phyloP scores from a whole-genome alignment of 2,888 invertebrate genomes.

The Aspidiotus destructor region DNA sequence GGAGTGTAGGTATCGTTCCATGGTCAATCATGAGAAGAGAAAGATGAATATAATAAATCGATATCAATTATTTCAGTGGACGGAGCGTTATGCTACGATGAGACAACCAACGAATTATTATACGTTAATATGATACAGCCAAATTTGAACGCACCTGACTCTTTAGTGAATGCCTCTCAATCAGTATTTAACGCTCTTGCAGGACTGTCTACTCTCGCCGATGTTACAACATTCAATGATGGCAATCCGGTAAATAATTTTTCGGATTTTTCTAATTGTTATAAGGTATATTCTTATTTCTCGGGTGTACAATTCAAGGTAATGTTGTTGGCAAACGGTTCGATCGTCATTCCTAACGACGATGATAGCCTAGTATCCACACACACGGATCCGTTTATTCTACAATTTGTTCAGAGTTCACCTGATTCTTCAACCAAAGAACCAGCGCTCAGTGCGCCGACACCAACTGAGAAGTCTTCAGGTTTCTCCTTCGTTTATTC shows the following conservation, averaged over 20 bases:
- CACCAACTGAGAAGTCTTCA: background rate
- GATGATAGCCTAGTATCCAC: conserved; percentile 9
- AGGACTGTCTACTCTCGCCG: background rate
- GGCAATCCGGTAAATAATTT: conserved; percentile 14
- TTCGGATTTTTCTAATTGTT: background rate
- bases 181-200: conserved; percentile 2
- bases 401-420: conserved; percentile 10
- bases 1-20: background rate
- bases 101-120: conserved; percentile 15
- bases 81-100: conserved; percentile 22
- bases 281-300: background rate
- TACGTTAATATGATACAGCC: conserved; percentile 24
- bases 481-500: too few relatives aligned
- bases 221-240: conserved; percentile 13
- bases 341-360: conserved; percentile 20
- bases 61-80: conserved; percentile 16
- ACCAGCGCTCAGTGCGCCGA: background rate
- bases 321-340: conserved; percentile 15
- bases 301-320: conserved; percentile 12
- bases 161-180: background rate
- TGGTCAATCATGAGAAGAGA: too few relatives aligned
- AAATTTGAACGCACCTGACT: background rate
- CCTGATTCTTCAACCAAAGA: conserved; percentile 3
- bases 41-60: too few relatives aligned
- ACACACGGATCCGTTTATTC: conserved; percentile 21